Percentiles rank a stretch among this genome's conserved stretches.
Conservation (phyloP, 2,888 invertebrate genomes). For the Drosophila birchii region DNA sequence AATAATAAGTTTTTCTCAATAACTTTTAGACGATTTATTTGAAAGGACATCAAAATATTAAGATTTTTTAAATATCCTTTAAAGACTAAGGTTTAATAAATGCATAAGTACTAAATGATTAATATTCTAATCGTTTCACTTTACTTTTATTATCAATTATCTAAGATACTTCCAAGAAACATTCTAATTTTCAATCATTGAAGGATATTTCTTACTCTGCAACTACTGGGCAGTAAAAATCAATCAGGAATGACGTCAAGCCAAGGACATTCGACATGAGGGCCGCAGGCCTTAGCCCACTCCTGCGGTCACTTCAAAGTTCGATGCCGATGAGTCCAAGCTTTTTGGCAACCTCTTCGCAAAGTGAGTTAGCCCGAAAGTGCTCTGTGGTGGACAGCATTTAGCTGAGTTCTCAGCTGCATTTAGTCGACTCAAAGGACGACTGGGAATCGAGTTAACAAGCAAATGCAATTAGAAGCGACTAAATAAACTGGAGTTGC, state of each 20-base stretch:
- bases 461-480: constrained; percentile 71
- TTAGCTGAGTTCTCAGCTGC: constrained; percentile 25
- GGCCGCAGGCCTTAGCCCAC: background rate
- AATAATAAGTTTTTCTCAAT: no score
- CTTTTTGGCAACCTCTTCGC: constrained; percentile 36
- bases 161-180: no score
- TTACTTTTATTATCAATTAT: background rate
- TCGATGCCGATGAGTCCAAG: constrained; percentile 22
- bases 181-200: background rate
- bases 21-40: no score
- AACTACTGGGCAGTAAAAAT: constrained; percentile 49
- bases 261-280: constrained; percentile 20
- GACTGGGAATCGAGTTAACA: constrained; percentile 65
- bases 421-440: constrained; percentile 60
- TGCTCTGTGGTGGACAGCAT: constrained; percentile 36
- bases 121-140: background rate
- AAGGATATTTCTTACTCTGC: background rate
- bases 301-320: constrained; percentile 32
- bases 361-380: constrained; percentile 44
- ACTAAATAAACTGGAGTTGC: constrained; percentile 72
- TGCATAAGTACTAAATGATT: no score
- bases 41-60: no score
- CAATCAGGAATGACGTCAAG: constrained; percentile 72
- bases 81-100: no score
- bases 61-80: no score